These are phyloP conservation scores for Euglossa dilemma DNA, from an alignment of 1,140 invertebrate genomes.

Conservation along the genomic window DNA sequence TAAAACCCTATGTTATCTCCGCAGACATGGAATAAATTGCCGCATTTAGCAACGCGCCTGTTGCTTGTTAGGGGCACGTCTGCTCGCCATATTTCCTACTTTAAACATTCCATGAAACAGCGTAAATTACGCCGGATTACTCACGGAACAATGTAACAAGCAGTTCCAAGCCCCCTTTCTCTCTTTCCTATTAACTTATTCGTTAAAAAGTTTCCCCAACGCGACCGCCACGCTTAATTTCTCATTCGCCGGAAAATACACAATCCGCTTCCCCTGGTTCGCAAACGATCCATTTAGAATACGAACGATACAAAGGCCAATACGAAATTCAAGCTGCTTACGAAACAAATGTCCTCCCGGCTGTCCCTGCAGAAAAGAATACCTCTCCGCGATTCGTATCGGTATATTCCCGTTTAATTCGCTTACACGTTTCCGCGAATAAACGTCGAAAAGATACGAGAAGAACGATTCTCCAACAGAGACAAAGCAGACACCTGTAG, in stretches of 20 bases:
- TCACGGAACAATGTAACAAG: conserved; percentile 25
- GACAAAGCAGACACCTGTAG: too few relatives aligned
- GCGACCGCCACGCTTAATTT: neutral
- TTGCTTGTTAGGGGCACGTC: conserved; percentile 38
- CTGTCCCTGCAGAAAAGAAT: too few relatives aligned
- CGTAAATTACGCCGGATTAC: conserved; percentile 34
- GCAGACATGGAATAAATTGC: conserved; percentile 27
- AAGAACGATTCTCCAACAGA: too few relatives aligned
- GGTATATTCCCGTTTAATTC: too few relatives aligned
- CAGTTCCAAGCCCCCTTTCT: neutral
- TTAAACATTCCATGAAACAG: conserved; percentile 42
- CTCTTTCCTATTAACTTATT: conserved; percentile 4
- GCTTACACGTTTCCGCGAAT: too few relatives aligned
- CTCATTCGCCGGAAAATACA: neutral
- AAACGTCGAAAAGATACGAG: too few relatives aligned
- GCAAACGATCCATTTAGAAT: too few relatives aligned
- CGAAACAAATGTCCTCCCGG: neutral
- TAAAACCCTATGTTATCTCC: conserved; percentile 2
- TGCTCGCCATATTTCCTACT: conserved; percentile 31
- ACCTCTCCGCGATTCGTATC: too few relatives aligned
- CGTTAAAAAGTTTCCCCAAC: conserved; percentile 5
- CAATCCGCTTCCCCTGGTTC: neutral
- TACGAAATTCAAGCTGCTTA: too few relatives aligned
- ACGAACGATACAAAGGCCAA: neutral
- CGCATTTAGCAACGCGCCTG: conserved; percentile 36